Conservation (phyloP, 2,797 vertebrate species). For the Varecia variegata region DNA sequence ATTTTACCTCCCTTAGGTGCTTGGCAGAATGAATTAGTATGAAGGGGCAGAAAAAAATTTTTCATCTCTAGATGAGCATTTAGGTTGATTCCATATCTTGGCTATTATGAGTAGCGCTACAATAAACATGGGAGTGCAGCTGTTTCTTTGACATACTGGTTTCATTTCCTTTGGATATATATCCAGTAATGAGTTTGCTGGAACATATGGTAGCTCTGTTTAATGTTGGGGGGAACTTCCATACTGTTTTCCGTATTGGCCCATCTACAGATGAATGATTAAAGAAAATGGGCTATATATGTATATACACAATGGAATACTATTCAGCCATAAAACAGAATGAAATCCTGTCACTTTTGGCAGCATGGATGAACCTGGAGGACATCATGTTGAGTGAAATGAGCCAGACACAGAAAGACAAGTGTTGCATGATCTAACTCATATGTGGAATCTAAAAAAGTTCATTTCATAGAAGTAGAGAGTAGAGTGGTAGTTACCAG, state of each 20-base stretch:
- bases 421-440: background rate
- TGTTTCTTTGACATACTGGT: background rate
- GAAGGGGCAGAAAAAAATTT: background rate
- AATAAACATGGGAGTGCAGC: background rate
- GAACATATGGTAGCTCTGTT: background rate
- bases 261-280: background rate
- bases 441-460: background rate
- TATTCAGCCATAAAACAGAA: background rate
- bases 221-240: background rate
- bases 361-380: background rate
- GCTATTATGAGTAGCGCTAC: no score
- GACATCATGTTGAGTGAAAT: background rate
- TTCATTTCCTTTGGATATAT: background rate
- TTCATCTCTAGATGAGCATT: background rate
- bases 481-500: background rate
- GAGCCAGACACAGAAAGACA: background rate
- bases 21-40: background rate
- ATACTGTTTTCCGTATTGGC: background rate
- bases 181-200: background rate
- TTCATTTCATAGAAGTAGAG: background rate
- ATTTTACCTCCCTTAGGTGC: background rate
- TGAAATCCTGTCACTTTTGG: background rate
- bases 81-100: background rate
- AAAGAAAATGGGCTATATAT: background rate
- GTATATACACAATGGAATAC: background rate